These are phyloP conservation scores for Drosophila saltans DNA, from an alignment of 1,140 invertebrate genomes.

Conservation along the genomic window DNA sequence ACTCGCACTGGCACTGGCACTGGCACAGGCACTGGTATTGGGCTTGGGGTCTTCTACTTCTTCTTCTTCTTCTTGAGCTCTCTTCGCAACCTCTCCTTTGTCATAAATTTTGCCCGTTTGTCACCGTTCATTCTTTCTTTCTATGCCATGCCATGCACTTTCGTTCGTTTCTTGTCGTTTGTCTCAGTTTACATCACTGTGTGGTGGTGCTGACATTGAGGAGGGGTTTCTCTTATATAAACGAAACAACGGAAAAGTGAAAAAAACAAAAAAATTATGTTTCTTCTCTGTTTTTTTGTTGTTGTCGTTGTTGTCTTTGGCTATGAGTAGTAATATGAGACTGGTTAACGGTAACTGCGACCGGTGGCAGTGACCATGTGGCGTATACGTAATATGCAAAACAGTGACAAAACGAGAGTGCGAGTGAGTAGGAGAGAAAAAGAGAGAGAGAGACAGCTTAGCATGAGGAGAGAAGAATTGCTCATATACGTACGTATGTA, in stretches of 20 bases:
- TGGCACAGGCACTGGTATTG: not conserved
- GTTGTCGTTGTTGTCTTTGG: not conserved
- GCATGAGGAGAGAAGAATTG: not conserved
- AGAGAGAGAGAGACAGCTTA: not conserved
- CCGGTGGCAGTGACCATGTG: slow-evolving; percentile 31
- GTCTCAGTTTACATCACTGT: slow-evolving; percentile 30
- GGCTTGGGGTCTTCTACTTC: slow-evolving; percentile 2
- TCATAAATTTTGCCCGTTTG: no score
- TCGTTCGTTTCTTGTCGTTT: slow-evolving; percentile 40
- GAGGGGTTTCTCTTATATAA: not conserved
- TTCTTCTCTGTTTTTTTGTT: slow-evolving; percentile 11
- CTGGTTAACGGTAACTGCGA: slow-evolving; percentile 38
- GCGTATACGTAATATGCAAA: slow-evolving; percentile 34
- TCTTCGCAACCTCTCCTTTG: not conserved
- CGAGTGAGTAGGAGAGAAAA: not conserved
- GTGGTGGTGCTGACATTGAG: slow-evolving; percentile 6
- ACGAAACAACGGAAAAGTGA: slow-evolving; percentile 1
- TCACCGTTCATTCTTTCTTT: slow-evolving; percentile 8
- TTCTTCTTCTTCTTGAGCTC: slow-evolving; percentile 23
- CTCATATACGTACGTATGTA: not conserved
- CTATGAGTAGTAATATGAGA: slow-evolving; percentile 42
- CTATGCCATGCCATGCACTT: slow-evolving; percentile 32
- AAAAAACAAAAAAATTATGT: slow-evolving; percentile 9
- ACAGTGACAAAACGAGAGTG: not conserved
- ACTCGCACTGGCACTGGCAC: slow-evolving; percentile 15